phyloP scores from a whole-genome alignment of 1,140 invertebrate species.

The Drosophila insularis region DNA sequence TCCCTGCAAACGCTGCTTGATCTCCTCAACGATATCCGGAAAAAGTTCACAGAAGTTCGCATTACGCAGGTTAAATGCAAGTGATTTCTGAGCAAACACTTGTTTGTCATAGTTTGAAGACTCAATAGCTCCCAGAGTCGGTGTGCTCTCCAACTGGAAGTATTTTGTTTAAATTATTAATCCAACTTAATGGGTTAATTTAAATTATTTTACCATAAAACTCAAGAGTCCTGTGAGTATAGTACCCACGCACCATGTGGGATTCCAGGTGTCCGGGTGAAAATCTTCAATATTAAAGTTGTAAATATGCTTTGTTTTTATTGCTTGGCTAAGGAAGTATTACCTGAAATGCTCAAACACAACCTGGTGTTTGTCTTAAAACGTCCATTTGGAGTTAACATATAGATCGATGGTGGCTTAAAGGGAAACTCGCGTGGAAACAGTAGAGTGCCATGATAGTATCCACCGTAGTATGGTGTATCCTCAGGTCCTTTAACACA shows the following conservation, averaged over 20 bases:
- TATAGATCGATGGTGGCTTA: conserved; percentile 98
- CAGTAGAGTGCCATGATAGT: conserved; percentile 98
- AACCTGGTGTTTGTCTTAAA: conserved; percentile 95
- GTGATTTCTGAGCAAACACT: conserved; percentile 92
- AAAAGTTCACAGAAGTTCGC: conserved; percentile 88
- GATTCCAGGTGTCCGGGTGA: conserved; percentile 99
- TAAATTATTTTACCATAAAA: conserved; percentile 87
- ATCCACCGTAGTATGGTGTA: conserved; percentile 96
- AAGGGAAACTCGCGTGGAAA: conserved; percentile 99
- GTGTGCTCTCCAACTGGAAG: conserved; percentile 91
- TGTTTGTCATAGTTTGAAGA: conserved; percentile 95
- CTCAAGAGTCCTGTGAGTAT: conserved; percentile 96
- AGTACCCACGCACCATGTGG: conserved; percentile 98
- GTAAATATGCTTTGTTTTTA: neutral
- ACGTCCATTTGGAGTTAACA: conserved; percentile 98
- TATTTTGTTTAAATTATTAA: neutral
- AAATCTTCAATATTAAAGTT: conserved; percentile 86
- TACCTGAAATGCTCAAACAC: conserved; percentile 94
- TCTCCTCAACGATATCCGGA: conserved; percentile 75
- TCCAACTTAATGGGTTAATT: neutral
- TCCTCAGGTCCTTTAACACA: conserved; percentile 91
- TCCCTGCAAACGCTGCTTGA: conserved; percentile 63
- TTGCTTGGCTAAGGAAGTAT: neutral
- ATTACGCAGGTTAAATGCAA: conserved; percentile 95
- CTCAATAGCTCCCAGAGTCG: conserved; percentile 97